Conservation (phyloP, 1,140 invertebrate species). For the Rhynchophorus ferrugineus region DNA sequence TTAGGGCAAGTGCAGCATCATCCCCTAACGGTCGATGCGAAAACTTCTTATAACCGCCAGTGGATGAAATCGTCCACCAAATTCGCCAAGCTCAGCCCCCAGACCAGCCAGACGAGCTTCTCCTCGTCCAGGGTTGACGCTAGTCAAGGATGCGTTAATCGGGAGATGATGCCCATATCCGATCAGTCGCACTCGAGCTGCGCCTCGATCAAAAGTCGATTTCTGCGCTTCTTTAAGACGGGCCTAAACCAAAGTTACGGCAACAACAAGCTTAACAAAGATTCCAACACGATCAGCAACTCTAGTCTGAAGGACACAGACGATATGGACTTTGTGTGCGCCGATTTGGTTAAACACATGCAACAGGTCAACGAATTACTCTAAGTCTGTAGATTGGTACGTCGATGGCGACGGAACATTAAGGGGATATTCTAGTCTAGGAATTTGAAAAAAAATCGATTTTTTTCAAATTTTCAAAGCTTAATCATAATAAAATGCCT, state of each 20-base stretch:
- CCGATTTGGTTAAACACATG: conserved; percentile 57
- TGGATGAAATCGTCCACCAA: conserved; percentile 1
- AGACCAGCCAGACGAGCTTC: conserved; percentile 19
- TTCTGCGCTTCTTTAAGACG: conserved; percentile 12
- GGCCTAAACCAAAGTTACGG: conserved; percentile 29
- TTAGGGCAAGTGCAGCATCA: conserved; percentile 17
- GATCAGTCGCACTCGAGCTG: background rate
- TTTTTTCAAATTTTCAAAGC: no score
- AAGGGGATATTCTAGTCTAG: no score
- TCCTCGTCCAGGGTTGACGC: conserved; percentile 13
- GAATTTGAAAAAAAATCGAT: no score
- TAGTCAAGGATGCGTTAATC: background rate
- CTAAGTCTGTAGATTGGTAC: no score
- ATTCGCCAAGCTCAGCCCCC: conserved; percentile 7
- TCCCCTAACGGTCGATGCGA: conserved; percentile 19
- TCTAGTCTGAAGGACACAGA: conserved; percentile 62
- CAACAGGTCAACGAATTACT: conserved; percentile 48
- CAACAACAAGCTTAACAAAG: conserved; percentile 31
- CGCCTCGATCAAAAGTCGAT: conserved; percentile 10
- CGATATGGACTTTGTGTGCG: conserved; percentile 55
- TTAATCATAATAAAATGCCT: no score
- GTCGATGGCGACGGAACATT: no score
- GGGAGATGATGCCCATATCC: background rate
- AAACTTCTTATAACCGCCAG: conserved; percentile 12
- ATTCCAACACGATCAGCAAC: conserved; percentile 56